Percentiles rank a stretch among this genome's conserved stretches.
phyloP scores from a whole-genome alignment of 2,797 vertebrate genomes.

The Natrix natrix region DNA sequence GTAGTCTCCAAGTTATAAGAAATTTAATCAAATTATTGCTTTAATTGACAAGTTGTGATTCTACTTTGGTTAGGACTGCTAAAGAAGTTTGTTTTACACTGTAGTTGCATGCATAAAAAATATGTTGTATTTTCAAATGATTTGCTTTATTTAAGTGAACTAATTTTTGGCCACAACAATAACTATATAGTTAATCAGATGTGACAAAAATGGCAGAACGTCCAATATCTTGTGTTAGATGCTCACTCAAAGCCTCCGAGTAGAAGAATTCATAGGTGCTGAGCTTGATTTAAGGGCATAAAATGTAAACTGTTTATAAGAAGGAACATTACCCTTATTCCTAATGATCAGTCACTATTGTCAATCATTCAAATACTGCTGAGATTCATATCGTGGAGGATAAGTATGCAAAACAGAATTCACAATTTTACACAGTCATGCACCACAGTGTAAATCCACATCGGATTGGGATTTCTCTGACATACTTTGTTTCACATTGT shows the following conservation, averaged over 20 bases:
- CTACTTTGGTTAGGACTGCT: background rate
- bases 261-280: background rate
- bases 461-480: background rate
- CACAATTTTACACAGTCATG: background rate
- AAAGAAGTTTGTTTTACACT: background rate
- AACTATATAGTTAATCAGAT: background rate
- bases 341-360: background rate
- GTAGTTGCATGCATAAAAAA: background rate
- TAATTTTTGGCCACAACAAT: background rate
- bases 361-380: background rate
- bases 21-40: background rate
- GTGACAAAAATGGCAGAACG: background rate
- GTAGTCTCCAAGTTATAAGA: too few species aligned
- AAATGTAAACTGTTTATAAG: background rate
- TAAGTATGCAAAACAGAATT: background rate
- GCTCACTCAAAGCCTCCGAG: background rate
- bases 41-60: background rate
- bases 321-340: background rate
- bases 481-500: background rate
- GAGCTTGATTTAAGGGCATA: background rate
- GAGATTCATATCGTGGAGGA: background rate
- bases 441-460: background rate
- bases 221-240: background rate
- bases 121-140: background rate
- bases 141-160: background rate